A percentile compares a stretch with the other conserved stretches of the same genome.
phyloP scores from a whole-genome alignment of 2,888 invertebrate genomes.

The Eupithecia centaureata region DNA sequence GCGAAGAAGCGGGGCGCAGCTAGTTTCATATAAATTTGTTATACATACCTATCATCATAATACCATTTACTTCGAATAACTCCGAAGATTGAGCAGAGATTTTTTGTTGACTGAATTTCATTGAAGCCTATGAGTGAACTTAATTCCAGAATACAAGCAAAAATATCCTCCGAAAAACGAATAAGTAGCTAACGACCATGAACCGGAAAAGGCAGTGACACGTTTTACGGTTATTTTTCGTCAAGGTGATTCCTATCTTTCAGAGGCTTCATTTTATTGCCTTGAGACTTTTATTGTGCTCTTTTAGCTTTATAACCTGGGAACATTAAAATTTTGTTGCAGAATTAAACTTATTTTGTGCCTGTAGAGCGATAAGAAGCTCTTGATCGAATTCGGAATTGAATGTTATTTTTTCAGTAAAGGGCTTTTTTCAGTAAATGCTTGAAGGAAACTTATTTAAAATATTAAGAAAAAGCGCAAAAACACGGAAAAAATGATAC shows the following conservation, averaged over 20 bases:
- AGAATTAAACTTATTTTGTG: constrained; percentile 3
- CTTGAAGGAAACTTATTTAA: neutral
- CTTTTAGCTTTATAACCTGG: constrained; percentile 16
- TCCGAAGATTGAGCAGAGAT: neutral
- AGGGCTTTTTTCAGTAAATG: too few relatives aligned
- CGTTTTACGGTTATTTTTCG: constrained; percentile 14
- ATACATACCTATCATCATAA: too few relatives aligned
- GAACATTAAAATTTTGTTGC: constrained; percentile 12
- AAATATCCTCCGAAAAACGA: constrained; percentile 4
- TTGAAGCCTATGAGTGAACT: neutral
- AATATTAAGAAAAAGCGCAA: neutral
- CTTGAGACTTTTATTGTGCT: constrained; percentile 12
- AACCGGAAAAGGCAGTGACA: constrained; percentile 8
- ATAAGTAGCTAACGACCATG: constrained; percentile 8
- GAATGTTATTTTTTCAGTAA: neutral
- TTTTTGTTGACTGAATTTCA: neutral
- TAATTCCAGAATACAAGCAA: neutral
- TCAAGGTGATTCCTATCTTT: constrained; percentile 16
- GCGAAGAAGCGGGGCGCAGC: too few relatives aligned
- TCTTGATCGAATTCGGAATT: neutral
- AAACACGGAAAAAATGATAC: neutral
- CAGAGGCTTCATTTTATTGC: constrained; percentile 14
- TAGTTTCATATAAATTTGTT: too few relatives aligned
- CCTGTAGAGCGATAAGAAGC: constrained; percentile 8
- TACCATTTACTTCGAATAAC: neutral